Evolutionary conservation across 53 echinoderm and acorn worm genomes (phyloP).

Genomic region (Arbacia lixula): DNA sequence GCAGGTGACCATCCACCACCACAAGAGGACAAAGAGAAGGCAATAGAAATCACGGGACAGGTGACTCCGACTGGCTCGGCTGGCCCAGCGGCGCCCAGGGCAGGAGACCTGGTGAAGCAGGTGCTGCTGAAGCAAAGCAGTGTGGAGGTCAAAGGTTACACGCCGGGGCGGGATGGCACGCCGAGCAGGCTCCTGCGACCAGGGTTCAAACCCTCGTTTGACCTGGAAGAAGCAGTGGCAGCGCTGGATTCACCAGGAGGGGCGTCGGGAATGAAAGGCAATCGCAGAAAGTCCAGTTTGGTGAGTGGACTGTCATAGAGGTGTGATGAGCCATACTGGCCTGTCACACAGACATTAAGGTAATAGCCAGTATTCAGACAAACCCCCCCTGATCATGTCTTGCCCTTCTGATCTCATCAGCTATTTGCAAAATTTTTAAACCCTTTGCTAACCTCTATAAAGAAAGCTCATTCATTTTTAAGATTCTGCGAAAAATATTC

Average conservation of each 20-base stretch:
- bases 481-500: too few relatives aligned
- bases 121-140: constrained; percentile 55
- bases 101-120: constrained; percentile 14
- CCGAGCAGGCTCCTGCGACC: constrained; percentile 71
- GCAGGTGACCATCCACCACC: background rate
- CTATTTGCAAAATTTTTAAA: too few relatives aligned
- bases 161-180: constrained; percentile 42
- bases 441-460: too few relatives aligned
- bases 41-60: background rate
- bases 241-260: constrained; percentile 76
- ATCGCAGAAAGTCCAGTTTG: constrained; percentile 83
- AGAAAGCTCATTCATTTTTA: too few relatives aligned
- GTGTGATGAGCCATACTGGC: too few relatives aligned
- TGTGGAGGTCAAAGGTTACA: constrained; percentile 36
- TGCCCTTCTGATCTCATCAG: too few relatives aligned
- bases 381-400: too few relatives aligned
- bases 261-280: constrained; percentile 48
- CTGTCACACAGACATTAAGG: too few relatives aligned
- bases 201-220: constrained; percentile 82
- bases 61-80: constrained; percentile 9
- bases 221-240: constrained; percentile 73
- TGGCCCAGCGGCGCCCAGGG: background rate
- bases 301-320: too few relatives aligned
- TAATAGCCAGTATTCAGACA: too few relatives aligned
- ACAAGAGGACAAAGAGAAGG: background rate